Evolutionary conservation across 2,797 vertebrate genomes (phyloP).

Genomic region (Pangasius mekongensis): DNA sequence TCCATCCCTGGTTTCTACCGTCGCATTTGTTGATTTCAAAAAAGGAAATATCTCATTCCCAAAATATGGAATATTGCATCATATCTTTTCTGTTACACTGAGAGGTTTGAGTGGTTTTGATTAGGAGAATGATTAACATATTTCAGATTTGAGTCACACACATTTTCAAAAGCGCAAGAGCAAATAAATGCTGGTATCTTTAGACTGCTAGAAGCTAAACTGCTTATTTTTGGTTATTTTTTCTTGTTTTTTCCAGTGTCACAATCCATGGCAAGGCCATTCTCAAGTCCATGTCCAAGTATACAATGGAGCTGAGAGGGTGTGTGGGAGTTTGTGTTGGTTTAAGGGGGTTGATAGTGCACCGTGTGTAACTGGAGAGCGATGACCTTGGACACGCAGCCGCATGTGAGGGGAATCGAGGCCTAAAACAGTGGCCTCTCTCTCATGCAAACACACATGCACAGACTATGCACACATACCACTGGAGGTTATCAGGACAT

Average conservation of each 20-base stretch:
- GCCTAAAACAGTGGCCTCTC: slow-evolving; percentile 45
- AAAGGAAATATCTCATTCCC: slow-evolving; percentile 25
- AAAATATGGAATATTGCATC: not conserved
- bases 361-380: slow-evolving; percentile 69
- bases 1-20: not conserved
- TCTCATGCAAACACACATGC: slow-evolving; percentile 22
- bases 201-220: not conserved
- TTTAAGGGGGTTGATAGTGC: slow-evolving; percentile 48
- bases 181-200: not conserved
- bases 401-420: slow-evolving; percentile 53
- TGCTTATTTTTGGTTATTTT: not conserved
- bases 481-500: slow-evolving; percentile 63
- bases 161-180: not conserved
- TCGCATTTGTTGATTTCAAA: not conserved
- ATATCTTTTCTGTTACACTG: not conserved
- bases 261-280: slow-evolving; percentile 37
- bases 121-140: slow-evolving; percentile 23
- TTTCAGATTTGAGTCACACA: slow-evolving; percentile 29
- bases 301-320: slow-evolving; percentile 14
- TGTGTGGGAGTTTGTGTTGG: slow-evolving; percentile 3
- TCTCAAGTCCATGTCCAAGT: slow-evolving; percentile 75
- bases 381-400: slow-evolving; percentile 62
- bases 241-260: slow-evolving; percentile 11
- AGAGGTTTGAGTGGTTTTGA: slow-evolving; percentile 3
- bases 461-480: slow-evolving; percentile 29